Evolutionary conservation across 2,113 vertebrate genomes (phyloP).

Genomic region (Spizaetus ornatus): DNA sequence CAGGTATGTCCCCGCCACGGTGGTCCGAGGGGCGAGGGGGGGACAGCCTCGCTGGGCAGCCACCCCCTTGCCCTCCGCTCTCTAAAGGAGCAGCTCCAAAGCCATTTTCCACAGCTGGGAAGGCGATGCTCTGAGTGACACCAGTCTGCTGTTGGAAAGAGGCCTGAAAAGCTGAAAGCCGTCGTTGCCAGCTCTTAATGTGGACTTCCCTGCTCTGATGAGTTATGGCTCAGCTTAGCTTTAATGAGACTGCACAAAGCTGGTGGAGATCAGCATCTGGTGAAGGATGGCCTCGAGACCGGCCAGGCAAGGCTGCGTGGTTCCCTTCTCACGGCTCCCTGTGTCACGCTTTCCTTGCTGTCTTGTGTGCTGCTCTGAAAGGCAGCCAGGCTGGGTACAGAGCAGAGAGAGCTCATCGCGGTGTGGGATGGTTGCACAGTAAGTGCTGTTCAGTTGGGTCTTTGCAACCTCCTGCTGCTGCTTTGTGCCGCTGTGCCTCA

Average conservation of each 20-base stretch:
- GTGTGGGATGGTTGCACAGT: no score
- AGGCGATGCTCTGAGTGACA: background rate
- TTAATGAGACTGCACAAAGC: slow-evolving; percentile 6
- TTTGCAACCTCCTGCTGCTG: background rate
- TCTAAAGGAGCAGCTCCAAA: background rate
- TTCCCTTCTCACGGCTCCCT: background rate
- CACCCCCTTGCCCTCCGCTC: accelerated
- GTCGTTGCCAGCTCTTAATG: background rate
- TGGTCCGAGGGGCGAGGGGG: accelerated
- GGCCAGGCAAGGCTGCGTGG: accelerated
- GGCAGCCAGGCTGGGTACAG: background rate
- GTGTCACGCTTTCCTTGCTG: background rate
- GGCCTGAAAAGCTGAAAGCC: background rate
- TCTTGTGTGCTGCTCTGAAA: background rate
- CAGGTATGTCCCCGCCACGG: accelerated
- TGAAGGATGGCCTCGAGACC: background rate
- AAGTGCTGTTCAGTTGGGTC: background rate
- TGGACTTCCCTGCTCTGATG: background rate
- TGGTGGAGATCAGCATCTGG: background rate
- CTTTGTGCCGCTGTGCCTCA: background rate
- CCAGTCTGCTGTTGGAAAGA: background rate
- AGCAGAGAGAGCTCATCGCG: accelerated
- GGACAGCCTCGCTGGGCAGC: background rate
- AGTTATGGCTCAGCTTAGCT: background rate
- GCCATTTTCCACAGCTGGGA: accelerated